Evolutionary conservation across 2,113 vertebrate species (phyloP).

Genomic region (Gallinago media): DNA sequence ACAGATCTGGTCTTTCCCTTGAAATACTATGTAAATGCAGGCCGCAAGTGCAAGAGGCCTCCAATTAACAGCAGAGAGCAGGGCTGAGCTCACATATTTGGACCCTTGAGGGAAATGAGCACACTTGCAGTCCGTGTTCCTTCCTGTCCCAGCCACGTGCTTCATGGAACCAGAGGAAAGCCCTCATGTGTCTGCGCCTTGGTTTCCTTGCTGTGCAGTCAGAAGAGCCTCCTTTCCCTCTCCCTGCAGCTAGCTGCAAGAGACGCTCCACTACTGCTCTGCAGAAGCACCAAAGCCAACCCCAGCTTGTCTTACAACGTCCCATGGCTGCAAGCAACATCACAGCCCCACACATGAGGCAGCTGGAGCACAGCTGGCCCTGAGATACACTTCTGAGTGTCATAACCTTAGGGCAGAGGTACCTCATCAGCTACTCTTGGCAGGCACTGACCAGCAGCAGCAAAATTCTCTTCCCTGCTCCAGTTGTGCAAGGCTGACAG

Average conservation of each 20-base stretch:
- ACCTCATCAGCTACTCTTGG: background rate
- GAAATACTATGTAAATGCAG: background rate
- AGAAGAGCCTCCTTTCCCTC: background rate
- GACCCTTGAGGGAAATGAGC: background rate
- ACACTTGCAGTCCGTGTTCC: background rate
- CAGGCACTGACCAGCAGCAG: background rate
- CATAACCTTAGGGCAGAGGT: background rate
- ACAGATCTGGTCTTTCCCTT: background rate
- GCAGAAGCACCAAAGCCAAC: background rate
- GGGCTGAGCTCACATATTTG: background rate
- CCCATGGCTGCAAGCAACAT: background rate
- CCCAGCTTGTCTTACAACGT: background rate
- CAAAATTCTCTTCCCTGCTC: background rate
- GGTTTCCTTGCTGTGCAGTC: background rate
- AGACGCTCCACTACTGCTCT: background rate
- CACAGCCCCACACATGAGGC: background rate
- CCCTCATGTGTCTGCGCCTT: accelerated
- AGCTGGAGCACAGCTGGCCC: background rate
- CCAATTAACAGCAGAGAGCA: background rate
- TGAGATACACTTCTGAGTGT: background rate
- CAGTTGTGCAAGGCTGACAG: background rate
- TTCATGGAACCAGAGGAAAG: background rate
- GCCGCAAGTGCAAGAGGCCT: background rate
- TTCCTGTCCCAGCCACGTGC: background rate
- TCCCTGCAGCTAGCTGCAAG: background rate